These are phyloP conservation scores for Sarotherodon lohbergeri DNA, from an alignment of 2,113 vertebrate species.

Conservation along the genomic window DNA sequence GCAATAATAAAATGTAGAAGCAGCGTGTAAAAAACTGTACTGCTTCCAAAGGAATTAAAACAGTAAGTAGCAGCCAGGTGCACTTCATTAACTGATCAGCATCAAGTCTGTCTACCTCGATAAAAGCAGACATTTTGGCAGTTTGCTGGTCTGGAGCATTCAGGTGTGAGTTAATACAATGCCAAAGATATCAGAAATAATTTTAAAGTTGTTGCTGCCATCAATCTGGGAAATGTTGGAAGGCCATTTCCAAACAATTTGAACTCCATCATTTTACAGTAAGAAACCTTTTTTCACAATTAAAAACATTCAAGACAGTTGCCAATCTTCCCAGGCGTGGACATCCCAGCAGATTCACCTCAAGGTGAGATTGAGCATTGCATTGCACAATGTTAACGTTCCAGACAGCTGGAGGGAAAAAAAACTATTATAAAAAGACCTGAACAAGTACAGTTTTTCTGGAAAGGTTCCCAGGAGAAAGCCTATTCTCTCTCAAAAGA, in stretches of 20 bases:
- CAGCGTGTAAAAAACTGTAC: background rate
- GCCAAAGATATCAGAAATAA: background rate
- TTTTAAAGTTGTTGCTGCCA: background rate
- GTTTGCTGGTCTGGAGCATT: background rate
- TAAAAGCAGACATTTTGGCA: background rate
- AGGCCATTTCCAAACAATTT: background rate
- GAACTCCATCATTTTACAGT: background rate
- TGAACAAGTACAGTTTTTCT: background rate
- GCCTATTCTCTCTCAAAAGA: background rate
- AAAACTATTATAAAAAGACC: background rate
- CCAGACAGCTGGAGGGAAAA: background rate
- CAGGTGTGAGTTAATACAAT: background rate
- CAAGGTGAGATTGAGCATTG: background rate
- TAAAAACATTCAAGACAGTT: background rate
- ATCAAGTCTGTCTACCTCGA: background rate
- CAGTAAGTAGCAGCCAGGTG: background rate
- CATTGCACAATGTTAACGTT: background rate
- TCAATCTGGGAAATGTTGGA: background rate
- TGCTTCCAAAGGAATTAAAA: background rate
- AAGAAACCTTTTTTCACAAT: background rate
- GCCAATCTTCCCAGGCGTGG: background rate
- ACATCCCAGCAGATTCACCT: background rate
- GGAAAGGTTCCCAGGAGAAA: background rate
- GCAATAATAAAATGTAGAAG: background rate
- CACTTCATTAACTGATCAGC: background rate